These are phyloP conservation scores for Cardinalis cardinalis DNA, from an alignment of 2,113 vertebrate species.

Conservation along the genomic window DNA sequence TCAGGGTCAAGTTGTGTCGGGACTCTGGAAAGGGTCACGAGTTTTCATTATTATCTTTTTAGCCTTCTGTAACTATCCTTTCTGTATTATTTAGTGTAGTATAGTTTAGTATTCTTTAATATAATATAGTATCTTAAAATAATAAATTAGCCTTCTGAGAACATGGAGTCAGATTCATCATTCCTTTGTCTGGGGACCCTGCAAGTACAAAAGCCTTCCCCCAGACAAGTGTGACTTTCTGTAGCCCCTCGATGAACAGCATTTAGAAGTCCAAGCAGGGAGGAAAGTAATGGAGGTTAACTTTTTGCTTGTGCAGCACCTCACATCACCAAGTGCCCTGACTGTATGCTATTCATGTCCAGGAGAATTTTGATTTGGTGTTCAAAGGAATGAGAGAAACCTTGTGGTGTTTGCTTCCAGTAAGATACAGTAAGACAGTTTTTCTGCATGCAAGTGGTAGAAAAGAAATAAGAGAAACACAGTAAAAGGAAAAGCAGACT, in stretches of 20 bases:
- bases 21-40: too few species aligned
- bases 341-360: neutral
- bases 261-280: neutral
- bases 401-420: neutral
- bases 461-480: neutral
- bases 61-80: too few species aligned
- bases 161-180: too few species aligned
- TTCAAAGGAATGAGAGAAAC: neutral
- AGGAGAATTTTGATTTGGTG: neutral
- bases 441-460: neutral
- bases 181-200: too few species aligned
- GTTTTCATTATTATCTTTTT: too few species aligned
- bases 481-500: neutral
- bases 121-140: too few species aligned
- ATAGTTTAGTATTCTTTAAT: too few species aligned
- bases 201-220: neutral
- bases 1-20: too few species aligned
- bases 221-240: neutral
- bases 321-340: neutral
- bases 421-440: neutral
- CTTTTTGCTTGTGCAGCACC: neutral
- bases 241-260: neutral
- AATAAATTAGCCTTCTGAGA: too few species aligned
- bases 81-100: too few species aligned
- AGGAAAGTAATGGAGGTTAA: neutral